Conservation (phyloP, 1,140 invertebrate genomes). For the Trichogramma pretiosum region DNA sequence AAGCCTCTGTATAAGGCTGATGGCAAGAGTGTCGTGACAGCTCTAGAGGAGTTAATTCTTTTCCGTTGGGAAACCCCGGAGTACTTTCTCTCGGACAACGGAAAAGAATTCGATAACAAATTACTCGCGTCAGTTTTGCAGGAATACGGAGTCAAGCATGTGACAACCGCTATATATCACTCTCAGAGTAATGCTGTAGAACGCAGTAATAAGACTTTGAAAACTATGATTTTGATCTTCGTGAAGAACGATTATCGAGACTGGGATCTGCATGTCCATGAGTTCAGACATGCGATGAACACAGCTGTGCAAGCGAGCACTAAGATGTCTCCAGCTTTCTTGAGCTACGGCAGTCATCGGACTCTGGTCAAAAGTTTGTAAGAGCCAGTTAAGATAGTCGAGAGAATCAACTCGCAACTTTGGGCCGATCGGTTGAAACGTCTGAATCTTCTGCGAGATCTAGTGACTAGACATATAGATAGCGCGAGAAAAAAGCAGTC, state of each 20-base stretch:
- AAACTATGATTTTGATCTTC: background rate
- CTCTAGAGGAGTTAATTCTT: background rate
- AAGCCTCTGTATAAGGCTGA: slow-evolving; percentile 8
- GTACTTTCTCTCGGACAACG: background rate
- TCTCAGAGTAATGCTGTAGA: background rate
- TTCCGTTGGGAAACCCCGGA: background rate
- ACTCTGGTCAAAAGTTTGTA: background rate
- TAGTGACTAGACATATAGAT: background rate
- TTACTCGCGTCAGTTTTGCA: background rate
- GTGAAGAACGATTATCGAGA: background rate
- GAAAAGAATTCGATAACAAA: background rate
- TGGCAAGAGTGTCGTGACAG: background rate
- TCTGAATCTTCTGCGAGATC: background rate
- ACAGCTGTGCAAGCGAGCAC: background rate
- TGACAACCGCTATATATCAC: background rate
- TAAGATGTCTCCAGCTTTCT: background rate
- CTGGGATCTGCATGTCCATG: background rate
- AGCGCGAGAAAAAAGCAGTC: background rate
- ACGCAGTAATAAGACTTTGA: background rate
- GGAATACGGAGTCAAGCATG: background rate
- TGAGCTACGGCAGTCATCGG: background rate
- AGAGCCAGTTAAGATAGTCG: background rate
- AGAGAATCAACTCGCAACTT: background rate
- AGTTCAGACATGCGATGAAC: background rate
- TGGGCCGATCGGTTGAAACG: background rate